These are phyloP conservation scores for Steatocranus sp. DNA, from an alignment of 2,797 vertebrate genomes.

Conservation along the genomic window DNA sequence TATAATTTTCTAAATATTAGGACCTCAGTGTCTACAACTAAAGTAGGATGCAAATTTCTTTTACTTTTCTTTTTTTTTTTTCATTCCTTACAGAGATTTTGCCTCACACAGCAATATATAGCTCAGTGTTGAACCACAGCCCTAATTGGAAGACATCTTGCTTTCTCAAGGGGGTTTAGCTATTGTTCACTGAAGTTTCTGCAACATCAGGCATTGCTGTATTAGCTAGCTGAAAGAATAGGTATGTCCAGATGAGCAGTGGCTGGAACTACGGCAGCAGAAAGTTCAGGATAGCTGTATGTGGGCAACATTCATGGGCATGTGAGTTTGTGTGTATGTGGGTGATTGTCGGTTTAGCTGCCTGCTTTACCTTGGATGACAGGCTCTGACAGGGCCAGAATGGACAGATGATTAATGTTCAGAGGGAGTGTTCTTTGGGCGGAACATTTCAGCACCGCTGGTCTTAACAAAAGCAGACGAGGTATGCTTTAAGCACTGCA, in stretches of 20 bases:
- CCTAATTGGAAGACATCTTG: constrained; percentile 44
- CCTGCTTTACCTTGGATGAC: constrained; percentile 21
- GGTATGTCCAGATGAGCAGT: constrained; percentile 24
- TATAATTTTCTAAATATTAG: neutral
- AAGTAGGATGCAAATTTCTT: neutral
- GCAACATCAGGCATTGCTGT: constrained; percentile 22
- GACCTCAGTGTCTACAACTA: neutral
- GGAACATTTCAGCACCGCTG: constrained; percentile 40
- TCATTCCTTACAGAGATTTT: neutral
- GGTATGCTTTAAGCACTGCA: constrained; percentile 27
- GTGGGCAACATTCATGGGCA: neutral
- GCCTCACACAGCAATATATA: neutral
- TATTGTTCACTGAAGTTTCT: constrained; percentile 28
- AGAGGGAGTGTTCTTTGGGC: constrained; percentile 59
- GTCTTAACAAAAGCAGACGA: constrained; percentile 57
- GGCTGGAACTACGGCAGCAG: neutral
- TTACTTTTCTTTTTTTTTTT: neutral
- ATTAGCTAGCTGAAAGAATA: constrained; percentile 15
- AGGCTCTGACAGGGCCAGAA: constrained; percentile 59
- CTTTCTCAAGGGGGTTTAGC: constrained; percentile 11
- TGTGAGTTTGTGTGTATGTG: neutral
- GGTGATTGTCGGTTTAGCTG: constrained; percentile 23
- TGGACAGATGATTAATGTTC: constrained; percentile 73
- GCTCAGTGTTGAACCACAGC: neutral
- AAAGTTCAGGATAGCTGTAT: constrained; percentile 4